A percentile compares a stretch with the other conserved stretches of the same genome.
phyloP scores from a whole-genome alignment of 2,113 vertebrate genomes.

The Caloenas nicobarica region DNA sequence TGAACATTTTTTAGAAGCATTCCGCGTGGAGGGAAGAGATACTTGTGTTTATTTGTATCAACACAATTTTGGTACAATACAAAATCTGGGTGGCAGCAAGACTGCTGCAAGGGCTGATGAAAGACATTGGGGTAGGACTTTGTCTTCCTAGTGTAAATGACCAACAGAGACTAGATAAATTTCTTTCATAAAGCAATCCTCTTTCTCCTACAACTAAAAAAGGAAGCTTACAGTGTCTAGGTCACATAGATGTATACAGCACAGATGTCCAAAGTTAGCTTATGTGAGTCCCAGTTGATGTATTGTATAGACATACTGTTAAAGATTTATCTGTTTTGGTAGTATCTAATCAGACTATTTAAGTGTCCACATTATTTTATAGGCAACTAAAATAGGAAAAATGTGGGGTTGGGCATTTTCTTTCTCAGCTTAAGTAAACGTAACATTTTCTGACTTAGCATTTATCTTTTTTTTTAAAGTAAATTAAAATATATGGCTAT shows the following conservation, averaged over 20 bases:
- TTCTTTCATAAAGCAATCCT: background rate
- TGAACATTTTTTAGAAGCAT: background rate
- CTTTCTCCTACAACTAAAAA: background rate
- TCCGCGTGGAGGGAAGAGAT: background rate
- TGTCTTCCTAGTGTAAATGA: background rate
- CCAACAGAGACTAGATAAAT: background rate
- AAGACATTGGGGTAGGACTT: background rate
- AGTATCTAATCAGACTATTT: background rate
- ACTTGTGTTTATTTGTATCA: background rate
- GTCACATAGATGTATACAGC: background rate
- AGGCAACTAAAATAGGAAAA: background rate
- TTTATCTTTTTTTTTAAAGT: background rate
- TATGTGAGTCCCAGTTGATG: background rate
- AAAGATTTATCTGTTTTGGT: background rate
- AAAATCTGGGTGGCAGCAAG: background rate
- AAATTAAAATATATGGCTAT: background rate
- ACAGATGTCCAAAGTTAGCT: background rate
- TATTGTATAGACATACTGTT: background rate
- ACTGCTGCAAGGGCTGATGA: background rate
- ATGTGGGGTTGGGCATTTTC: background rate
- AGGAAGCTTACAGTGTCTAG: background rate
- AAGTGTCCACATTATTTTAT: background rate
- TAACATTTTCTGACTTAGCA: background rate
- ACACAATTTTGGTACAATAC: background rate
- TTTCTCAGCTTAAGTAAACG: background rate